phyloP scores from a whole-genome alignment of 2,888 invertebrate genomes.

The Galeopsomyia nigrocyanea region DNA sequence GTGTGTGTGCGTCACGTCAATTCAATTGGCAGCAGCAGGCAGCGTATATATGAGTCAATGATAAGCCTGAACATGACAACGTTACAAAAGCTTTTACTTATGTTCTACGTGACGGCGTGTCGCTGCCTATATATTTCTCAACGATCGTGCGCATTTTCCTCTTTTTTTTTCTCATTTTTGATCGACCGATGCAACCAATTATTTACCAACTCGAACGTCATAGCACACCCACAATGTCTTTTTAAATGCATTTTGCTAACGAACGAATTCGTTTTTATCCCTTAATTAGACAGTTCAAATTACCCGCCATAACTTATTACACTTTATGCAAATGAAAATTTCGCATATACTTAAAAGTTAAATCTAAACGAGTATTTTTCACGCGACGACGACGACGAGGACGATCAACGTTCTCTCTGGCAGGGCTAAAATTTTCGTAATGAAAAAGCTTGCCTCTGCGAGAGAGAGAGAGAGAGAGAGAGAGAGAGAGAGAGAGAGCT shows the following conservation, averaged over 20 bases:
- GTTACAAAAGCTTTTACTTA: slow-evolving; percentile 32
- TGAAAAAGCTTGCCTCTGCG: slow-evolving; percentile 25
- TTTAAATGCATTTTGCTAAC: not conserved
- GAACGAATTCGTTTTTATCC: not conserved
- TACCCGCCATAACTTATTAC: no score
- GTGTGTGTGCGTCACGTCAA: slow-evolving; percentile 4
- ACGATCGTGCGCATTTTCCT: not conserved
- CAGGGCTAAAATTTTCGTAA: slow-evolving; percentile 38
- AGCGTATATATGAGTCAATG: slow-evolving; percentile 26
- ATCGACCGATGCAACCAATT: not conserved
- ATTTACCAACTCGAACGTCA: not conserved
- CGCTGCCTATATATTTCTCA: slow-evolving; percentile 19
- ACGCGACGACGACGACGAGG: slow-evolving; percentile 5
- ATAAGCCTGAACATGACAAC: slow-evolving; percentile 29
- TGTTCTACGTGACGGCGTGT: slow-evolving; percentile 25
- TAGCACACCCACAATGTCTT: not conserved
- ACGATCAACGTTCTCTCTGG: not conserved
- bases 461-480: no score
- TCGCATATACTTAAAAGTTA: no score
- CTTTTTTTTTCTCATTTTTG: not conserved
- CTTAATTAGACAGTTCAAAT: no score
- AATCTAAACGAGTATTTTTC: not conserved
- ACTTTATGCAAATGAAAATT: no score
- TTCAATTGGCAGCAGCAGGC: not conserved
- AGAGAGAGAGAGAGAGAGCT: no score